Evolutionary conservation across 2,888 invertebrate genomes (phyloP), one percentile per base, ranked within the genome.

Genomic region (Eurytoma californica): DNA sequence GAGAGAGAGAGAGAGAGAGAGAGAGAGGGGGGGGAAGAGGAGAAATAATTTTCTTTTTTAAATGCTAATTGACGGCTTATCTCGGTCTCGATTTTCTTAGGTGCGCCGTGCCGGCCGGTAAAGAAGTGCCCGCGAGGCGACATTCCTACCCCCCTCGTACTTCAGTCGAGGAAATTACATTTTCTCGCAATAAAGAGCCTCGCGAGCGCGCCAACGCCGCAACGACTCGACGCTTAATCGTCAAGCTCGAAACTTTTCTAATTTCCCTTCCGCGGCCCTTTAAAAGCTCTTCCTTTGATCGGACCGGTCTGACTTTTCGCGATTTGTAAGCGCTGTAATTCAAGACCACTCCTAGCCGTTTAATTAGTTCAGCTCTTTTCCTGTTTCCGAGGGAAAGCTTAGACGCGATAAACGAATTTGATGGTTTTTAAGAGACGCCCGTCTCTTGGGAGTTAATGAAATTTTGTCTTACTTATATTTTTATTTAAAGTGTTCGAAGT

Each of bases 231-330:
- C 60, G 24, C 51, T 74, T 75, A 79, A 79, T 79, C 79, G 69
- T 75, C 72, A 77, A 76, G 82, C 83, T 77, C 49, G 69, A 82
- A 84, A 85, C 85, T 85, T 86, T 85, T 82, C 81, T 84, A 86
- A 86, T 85, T 84, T 85, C 79, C 83, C 81, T 63, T 30, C 58
- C 57, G 66, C 28, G 61, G 67, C 63, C 63, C 60, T 72, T 79
- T 75, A 60, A 75, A 68, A 66, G 79, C 66, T 53, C 67, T 66
- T 66, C 70, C 74, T 79, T 79, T 79, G 75, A 75, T 70, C 66
- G 51, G 53, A 18, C 20, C 51, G 30, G 65, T 24, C 67, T 7
- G 7, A 39, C 70, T 58, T 18, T 16, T 68, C 7, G 12, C 53
- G 49, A 68, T 65, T 69, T 68, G 60, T 49, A 58, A 78, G 68